These are phyloP conservation scores for Brotula barbata DNA, from an alignment of 2,797 vertebrate genomes.

Conservation along the genomic window DNA sequence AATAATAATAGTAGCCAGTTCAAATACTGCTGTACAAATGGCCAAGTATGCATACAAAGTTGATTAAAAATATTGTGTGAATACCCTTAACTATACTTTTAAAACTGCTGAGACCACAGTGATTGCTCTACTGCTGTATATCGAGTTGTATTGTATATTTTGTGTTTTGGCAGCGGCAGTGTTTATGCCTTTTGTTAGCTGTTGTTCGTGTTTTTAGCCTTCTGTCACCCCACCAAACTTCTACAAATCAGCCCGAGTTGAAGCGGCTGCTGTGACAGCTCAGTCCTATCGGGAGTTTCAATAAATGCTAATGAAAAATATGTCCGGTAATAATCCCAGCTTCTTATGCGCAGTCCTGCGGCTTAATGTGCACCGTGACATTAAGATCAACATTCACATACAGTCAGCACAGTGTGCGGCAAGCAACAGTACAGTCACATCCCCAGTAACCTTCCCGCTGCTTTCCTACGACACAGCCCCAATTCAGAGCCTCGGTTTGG, in stretches of 20 bases:
- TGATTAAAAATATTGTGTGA: too few species aligned
- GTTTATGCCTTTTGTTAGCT: too few species aligned
- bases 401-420: background rate
- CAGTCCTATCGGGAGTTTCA: constrained; percentile 21
- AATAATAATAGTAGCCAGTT: background rate
- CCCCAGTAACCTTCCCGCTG: constrained; percentile 28
- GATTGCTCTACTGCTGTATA: too few species aligned
- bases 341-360: constrained; percentile 23
- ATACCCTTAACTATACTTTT: too few species aligned
- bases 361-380: constrained; percentile 14
- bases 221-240: constrained; percentile 30
- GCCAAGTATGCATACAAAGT: background rate
- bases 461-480: constrained; percentile 49
- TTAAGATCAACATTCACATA: constrained; percentile 32
- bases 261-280: constrained; percentile 36
- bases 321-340: constrained; percentile 1
- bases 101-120: too few species aligned
- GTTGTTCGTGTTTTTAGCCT: constrained; percentile 21
- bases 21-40: background rate
- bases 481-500: constrained; percentile 10
- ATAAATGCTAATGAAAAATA: constrained; percentile 42
- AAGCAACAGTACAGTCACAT: constrained; percentile 34
- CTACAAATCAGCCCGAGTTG: constrained; percentile 48
- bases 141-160: too few species aligned
- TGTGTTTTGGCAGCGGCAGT: background rate